Evolutionary conservation across 2,113 vertebrate genomes (phyloP).

Genomic region (Plecturocebus donacophilus): DNA sequence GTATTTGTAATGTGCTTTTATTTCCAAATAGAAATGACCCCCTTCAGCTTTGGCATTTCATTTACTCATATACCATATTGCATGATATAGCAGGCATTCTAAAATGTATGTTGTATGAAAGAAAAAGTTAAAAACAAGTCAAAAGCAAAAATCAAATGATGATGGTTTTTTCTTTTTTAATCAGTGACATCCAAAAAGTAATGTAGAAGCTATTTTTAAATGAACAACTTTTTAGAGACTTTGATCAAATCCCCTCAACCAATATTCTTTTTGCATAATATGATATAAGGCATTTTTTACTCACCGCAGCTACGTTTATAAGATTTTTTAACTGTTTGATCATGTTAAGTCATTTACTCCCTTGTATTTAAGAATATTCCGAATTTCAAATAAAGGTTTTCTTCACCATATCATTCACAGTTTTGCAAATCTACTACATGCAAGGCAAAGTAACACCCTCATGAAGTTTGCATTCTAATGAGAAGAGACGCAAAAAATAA

Average conservation of each 20-base stretch:
- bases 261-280: not conserved
- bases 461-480: not conserved
- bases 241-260: not conserved
- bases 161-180: not conserved
- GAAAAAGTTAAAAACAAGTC: not conserved
- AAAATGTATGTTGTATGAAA: not conserved
- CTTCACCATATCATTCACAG: not conserved
- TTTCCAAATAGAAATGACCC: not conserved
- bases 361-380: not conserved
- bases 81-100: not conserved
- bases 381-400: constrained; percentile 3
- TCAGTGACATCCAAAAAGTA: not conserved
- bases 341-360: not conserved
- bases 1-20: not conserved
- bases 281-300: not conserved
- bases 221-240: not conserved
- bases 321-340: not conserved
- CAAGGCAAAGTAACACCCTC: not conserved
- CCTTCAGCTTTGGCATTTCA: not conserved
- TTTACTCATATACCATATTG: not conserved
- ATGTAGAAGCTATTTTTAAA: not conserved
- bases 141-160: not conserved
- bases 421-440: not conserved
- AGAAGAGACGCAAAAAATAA: not conserved
- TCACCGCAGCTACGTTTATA: not conserved